Base-by-base conservation (phyloP, 2,113 vertebrate species). In the Rhynchopsitta pachyrhyncha region DNA sequence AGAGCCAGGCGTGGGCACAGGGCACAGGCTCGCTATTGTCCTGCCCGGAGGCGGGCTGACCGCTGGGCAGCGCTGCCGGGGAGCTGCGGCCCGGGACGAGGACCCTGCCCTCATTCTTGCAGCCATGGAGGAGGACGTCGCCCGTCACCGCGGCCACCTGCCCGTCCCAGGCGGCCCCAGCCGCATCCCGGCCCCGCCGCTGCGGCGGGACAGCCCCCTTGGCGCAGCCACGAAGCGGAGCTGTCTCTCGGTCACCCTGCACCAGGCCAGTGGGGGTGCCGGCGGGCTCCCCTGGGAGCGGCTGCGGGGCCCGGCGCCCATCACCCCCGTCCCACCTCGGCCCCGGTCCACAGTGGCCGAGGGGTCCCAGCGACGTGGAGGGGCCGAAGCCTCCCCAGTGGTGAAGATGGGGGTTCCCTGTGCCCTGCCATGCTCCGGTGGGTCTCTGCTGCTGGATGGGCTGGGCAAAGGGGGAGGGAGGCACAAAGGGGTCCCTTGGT, bases 81-180 rank as follows among this genome's bases (percentile, higher is more conserved):
- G 55, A 59, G 33, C 74, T 33, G 63, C 11, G 0, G 39, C 80
- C 75, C 12, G 2, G 13, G 33, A 46, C 57, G 2, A 13, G 53
- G 31, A 11, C 0, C 22, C 42, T 1, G 4, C 46, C 69, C 44
- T 74, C 60, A 7, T 42, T 49, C 60, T 35, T 37, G 28, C 84
- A 95, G 91, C 93, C 62, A 97, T 95, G 97, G 97, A 97, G 42
- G 92, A 96, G 50, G 18, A 87, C 25, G 11, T 90, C 7, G 7
- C 70, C 74, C 59, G 71, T 83, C 93, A n/a, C 6, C 91, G 49
- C 1, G 93, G 88, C 4, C 55, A 77, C 74, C 39, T 66, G 50
- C 92, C 90, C 0, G 5, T 79, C 14, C 80, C 79, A 1, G 89
- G 93, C 4, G 37, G 91, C 62, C 52, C 23, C 16, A 92, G 96